Conservation (phyloP, 2,113 vertebrate genomes). For the Sylvilagus bachmani region DNA sequence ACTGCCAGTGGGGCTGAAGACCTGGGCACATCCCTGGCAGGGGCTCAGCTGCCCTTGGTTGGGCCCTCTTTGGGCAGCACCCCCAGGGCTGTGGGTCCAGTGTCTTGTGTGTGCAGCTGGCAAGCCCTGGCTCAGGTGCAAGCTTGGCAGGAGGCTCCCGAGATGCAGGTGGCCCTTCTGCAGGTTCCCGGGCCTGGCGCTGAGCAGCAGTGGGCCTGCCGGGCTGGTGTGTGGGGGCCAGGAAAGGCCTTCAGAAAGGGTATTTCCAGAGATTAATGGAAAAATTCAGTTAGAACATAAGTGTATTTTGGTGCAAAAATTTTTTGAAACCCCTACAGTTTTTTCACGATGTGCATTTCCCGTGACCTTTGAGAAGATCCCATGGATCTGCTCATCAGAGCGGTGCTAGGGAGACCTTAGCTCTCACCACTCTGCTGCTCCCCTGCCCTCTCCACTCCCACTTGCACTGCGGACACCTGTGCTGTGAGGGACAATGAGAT, state of each 20-base stretch:
- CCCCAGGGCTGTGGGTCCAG: neutral
- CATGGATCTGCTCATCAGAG: neutral
- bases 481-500: neutral
- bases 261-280: no score
- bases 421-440: neutral
- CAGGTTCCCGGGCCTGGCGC: neutral
- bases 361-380: no score
- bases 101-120: neutral
- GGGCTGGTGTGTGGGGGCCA: neutral
- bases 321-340: no score
- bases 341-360: no score
- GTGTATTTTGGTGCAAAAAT: no score
- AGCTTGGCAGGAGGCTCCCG: neutral
- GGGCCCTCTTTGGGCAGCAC: neutral
- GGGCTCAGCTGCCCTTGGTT: neutral
- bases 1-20: neutral
- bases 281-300: no score
- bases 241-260: neutral
- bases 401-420: neutral
- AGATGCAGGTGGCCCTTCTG: neutral
- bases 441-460: accelerated
- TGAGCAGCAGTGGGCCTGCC: neutral
- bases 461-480: neutral
- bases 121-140: neutral
- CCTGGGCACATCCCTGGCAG: neutral